phyloP scores from a whole-genome alignment of 1,140 invertebrate genomes.

The Lerema accius region DNA sequence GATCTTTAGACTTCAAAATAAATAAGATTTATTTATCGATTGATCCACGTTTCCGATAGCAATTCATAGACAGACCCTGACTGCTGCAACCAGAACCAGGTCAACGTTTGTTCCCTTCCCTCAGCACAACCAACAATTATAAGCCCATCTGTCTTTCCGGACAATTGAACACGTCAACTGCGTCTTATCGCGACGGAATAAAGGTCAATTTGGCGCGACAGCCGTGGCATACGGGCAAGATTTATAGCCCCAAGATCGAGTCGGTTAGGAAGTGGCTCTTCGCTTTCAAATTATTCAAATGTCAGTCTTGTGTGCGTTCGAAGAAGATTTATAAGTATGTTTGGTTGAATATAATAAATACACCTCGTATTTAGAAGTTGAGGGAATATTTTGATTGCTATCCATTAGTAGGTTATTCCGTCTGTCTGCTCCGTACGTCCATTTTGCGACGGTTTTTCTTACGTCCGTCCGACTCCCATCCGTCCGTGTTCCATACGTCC shows the following conservation, averaged over 20 bases:
- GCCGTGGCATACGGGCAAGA: conserved; percentile 32
- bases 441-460: too few relatives aligned
- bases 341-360: too few relatives aligned
- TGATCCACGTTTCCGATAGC: not conserved
- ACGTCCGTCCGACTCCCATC: too few relatives aligned
- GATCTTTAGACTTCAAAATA: too few relatives aligned
- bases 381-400: not conserved
- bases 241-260: conserved; percentile 38
- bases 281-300: conserved; percentile 30
- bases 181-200: conserved; percentile 20
- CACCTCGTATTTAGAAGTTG: not conserved
- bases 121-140: conserved; percentile 40
- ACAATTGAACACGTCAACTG: conserved; percentile 35
- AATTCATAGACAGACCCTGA: not conserved
- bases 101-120: conserved; percentile 31
- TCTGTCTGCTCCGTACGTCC: too few relatives aligned
- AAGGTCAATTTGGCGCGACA: conserved; percentile 31
- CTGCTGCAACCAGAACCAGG: not conserved
- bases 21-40: too few relatives aligned
- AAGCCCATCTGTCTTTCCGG: conserved; percentile 46
- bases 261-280: conserved; percentile 30
- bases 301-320: conserved; percentile 21
- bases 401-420: too few relatives aligned
- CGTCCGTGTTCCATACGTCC: too few relatives aligned
- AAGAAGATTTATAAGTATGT: not conserved